Evolutionary conservation across 2,888 invertebrate species (phyloP), one percentile per base, ranked within the genome.

Genomic region (Hetaerina titia): DNA sequence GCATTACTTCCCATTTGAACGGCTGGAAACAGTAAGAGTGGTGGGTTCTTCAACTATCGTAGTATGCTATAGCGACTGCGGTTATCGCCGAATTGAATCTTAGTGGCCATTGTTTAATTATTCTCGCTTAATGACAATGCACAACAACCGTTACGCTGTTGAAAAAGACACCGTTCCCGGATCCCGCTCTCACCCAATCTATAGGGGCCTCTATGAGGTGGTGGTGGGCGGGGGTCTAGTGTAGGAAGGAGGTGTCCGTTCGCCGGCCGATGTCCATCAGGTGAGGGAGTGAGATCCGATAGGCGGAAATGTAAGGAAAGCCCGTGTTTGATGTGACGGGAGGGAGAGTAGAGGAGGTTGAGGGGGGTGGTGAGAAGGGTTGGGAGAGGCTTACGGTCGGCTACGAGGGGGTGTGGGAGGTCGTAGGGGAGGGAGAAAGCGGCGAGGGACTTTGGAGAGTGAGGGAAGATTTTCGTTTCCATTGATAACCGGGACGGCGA

Each of bases 381-480:
- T 81, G 69, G 7, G 90, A 45, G 92, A 74, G 45, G 92, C 89
- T n/a, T 56, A 89, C 57, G 89, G 57, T 45, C 45, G 88, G 88
- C 45, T 13, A 57, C 8, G 89, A 6, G 89, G 57, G n/a, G 58
- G 13, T 22, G 57, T 58, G 58, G n/a, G 58, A 57, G 89, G 57
- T 88, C 15, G 88, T 45, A 56, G 56, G 89, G 58, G n/a, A 56
- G 22, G 57, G 57, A 22, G 89, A 57, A 22, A 56, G 13, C 15
- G 15, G n/a, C 7, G 4, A n/a, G 69, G 8, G 22, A 22, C 22
- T 25, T 25, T 81, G 69, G 69, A 22, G 81, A 22, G 81, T 81
- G 31, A 89, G 58, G 89, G n/a, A 74, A 92, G 92, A 74, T 92
- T 92, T 92, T 92, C 92, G 92, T 92, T 92, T 92, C 92, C 92